These are phyloP conservation scores for Erynnis tages DNA, from an alignment of 2,888 invertebrate species.

Conservation along the genomic window DNA sequence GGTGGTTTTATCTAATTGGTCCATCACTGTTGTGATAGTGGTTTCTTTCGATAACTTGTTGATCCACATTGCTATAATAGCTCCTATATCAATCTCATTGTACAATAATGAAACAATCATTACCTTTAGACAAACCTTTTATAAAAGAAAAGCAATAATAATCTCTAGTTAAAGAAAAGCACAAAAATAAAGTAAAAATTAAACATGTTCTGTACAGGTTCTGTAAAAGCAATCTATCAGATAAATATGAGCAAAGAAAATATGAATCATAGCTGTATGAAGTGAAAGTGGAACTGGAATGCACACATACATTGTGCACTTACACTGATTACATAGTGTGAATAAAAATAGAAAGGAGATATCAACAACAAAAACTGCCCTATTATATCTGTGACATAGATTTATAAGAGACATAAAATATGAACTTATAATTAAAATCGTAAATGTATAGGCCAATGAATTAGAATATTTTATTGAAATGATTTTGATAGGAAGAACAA, in stretches of 20 bases:
- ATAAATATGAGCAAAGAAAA: conserved; percentile 4
- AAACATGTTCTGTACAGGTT: no score
- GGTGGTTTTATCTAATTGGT: conserved; percentile 13
- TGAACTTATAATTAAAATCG: background rate
- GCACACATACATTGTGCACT: conserved; percentile 53
- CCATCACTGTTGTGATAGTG: conserved; percentile 1
- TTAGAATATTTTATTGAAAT: no score
- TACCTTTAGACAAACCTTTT: no score
- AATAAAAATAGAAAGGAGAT: conserved; percentile 46
- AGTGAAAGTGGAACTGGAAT: conserved; percentile 67
- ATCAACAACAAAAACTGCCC: conserved; percentile 24
- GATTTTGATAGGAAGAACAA: no score
- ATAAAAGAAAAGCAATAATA: no score
- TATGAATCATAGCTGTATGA: conserved; percentile 39
- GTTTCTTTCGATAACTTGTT: conserved; percentile 8
- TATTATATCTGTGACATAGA: background rate
- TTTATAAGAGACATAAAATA: background rate
- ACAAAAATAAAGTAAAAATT: no score
- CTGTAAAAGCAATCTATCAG: background rate
- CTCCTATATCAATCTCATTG: no score
- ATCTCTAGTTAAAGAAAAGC: no score
- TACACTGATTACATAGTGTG: conserved; percentile 48
- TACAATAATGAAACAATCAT: no score
- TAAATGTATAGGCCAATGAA: no score
- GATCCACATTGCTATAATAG: background rate